phyloP scores from a whole-genome alignment of 92 coral and sea anemone genomes.

The Scolanthus callimorphus region DNA sequence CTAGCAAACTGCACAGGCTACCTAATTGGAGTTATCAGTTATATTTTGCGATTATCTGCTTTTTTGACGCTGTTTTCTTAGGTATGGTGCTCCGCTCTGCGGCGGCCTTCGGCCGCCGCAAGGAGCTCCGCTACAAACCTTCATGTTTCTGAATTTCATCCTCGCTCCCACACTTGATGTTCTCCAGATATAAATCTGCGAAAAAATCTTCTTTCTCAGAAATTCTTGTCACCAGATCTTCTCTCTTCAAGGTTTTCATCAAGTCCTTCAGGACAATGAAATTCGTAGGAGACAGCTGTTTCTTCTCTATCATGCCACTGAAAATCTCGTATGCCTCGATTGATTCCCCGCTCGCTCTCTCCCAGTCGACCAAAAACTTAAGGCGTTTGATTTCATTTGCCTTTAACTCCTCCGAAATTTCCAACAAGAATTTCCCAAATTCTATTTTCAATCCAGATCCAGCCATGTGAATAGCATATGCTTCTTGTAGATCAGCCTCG shows the following conservation, averaged over 20 bases:
- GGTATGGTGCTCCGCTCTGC: no score
- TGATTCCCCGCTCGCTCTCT: conserved; percentile 14
- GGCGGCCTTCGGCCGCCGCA: no score
- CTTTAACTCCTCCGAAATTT: conserved; percentile 15
- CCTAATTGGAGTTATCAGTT: no score
- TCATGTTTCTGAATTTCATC: no score
- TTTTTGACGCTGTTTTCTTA: no score
- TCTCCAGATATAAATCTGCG: conserved; percentile 3
- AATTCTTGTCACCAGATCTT: conserved; percentile 28
- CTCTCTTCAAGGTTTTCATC: conserved; percentile 18
- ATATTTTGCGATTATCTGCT: no score
- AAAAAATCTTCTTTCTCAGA: conserved; percentile 13
- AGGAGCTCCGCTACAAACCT: no score
- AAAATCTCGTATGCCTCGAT: background rate
- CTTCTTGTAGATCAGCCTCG: no score
- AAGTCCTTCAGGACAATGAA: conserved; percentile 10
- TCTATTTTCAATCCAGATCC: conserved; percentile 1
- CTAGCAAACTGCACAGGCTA: no score
- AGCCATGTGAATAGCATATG: no score
- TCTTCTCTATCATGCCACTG: conserved; percentile 1
- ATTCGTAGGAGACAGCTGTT: background rate
- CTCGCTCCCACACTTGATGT: no score
- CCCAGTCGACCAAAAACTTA: conserved; percentile 20
- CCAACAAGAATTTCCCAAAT: conserved; percentile 18
- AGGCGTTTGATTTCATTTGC: conserved; percentile 9